A percentile compares a stretch with the other conserved stretches of the same genome.
Conservation (phyloP, 2,888 invertebrate species). For the Rhingia rostrata region DNA sequence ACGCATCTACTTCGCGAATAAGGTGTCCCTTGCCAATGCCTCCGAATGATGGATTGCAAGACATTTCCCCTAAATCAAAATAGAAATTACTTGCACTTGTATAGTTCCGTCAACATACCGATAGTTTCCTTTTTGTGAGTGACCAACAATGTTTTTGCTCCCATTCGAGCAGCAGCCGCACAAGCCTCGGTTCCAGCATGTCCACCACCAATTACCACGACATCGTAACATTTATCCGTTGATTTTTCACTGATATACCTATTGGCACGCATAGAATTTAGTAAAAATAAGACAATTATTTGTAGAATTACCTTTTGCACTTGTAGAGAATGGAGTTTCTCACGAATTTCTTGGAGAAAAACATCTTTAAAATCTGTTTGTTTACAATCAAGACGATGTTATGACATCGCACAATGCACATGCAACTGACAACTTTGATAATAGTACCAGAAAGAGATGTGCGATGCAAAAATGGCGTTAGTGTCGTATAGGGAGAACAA, state of each 20-base stretch:
- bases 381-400: conserved; percentile 46
- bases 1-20: conserved; percentile 93
- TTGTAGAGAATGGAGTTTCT: conserved; percentile 15
- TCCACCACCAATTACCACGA: conserved; percentile 94
- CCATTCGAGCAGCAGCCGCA: conserved; percentile 92
- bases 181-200: conserved; percentile 96
- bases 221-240: conserved; percentile 84
- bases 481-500: not conserved
- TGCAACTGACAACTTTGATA: conserved; percentile 15
- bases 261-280: conserved; percentile 19
- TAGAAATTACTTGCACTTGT: not conserved
- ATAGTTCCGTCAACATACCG: too few species aligned
- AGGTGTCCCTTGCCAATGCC: conserved; percentile 96
- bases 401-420: conserved; percentile 43
- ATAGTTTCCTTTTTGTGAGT: conserved; percentile 90
- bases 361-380: conserved; percentile 29
- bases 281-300: too few species aligned
- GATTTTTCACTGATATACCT: conserved; percentile 53
- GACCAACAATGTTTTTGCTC: conserved; percentile 89
- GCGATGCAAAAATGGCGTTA: not conserved
- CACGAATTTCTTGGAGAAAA: conserved; percentile 22
- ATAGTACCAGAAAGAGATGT: not conserved
- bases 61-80: conserved; percentile 90
- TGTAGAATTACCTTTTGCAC: conserved; percentile 45
- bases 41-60: conserved; percentile 96